phyloP scores from a whole-genome alignment of 2,113 vertebrate genomes.

The Corythornis vintsioides region DNA sequence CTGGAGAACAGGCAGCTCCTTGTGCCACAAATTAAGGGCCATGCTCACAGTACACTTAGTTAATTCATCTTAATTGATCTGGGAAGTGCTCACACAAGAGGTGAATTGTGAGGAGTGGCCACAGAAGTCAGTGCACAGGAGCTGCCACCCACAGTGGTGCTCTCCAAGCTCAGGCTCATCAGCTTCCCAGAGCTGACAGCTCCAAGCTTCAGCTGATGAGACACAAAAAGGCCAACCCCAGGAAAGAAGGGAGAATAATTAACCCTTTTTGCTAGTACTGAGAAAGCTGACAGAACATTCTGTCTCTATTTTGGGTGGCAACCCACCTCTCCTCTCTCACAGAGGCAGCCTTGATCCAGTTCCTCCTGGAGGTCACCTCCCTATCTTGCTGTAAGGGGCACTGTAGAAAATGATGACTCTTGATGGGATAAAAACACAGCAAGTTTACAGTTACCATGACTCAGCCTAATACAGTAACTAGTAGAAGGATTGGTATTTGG shows the following conservation, averaged over 20 bases:
- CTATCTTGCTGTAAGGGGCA: neutral
- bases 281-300: neutral
- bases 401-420: neutral
- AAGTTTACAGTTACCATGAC: constrained; percentile 35
- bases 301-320: neutral
- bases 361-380: neutral
- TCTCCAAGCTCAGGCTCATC: neutral
- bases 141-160: neutral
- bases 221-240: neutral
- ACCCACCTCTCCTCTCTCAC: neutral
- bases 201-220: neutral
- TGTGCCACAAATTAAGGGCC: neutral
- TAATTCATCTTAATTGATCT: neutral
- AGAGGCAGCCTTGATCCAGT: neutral
- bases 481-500: constrained; percentile 4
- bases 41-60: accelerated
- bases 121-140: neutral
- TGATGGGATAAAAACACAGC: constrained; percentile 5
- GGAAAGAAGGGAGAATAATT: neutral
- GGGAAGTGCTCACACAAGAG: neutral
- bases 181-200: neutral
- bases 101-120: neutral
- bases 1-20: accelerated
- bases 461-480: constrained; percentile 38
- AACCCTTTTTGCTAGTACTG: neutral